Evolutionary conservation across 2,888 invertebrate species (phyloP).

Genomic region (Tipula confusa): DNA sequence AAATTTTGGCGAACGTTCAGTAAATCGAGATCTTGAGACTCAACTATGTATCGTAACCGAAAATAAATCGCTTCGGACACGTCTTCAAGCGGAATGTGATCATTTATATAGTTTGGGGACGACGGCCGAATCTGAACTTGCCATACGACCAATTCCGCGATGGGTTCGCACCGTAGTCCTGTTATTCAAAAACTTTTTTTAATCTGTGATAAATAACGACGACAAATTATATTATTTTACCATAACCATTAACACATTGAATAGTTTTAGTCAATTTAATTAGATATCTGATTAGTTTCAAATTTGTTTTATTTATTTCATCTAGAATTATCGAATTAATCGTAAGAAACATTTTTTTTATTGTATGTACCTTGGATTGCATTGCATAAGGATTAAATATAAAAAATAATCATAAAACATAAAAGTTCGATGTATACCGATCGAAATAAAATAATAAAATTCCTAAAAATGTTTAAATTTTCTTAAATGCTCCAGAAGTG

Average conservation of each 20-base stretch:
- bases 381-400: not conserved
- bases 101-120: slow-evolving; percentile 62
- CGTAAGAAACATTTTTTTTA: not conserved
- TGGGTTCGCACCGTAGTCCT: slow-evolving; percentile 76
- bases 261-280: not conserved
- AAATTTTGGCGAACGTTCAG: slow-evolving; percentile 90
- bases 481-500: too few species aligned
- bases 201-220: slow-evolving; percentile 38
- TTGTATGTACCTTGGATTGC: not conserved
- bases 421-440: not conserved
- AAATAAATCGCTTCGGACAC: slow-evolving; percentile 59
- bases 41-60: slow-evolving; percentile 85
- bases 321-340: not conserved
- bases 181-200: slow-evolving; percentile 72
- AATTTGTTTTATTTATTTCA: not conserved
- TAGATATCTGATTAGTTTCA: not conserved
- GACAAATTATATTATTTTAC: not conserved
- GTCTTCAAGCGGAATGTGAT: slow-evolving; percentile 70
- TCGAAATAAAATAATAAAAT: not conserved
- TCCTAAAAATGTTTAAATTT: not conserved
- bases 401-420: not conserved
- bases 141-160: slow-evolving; percentile 65
- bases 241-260: not conserved
- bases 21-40: slow-evolving; percentile 87
- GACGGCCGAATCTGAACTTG: slow-evolving; percentile 62